Percentiles rank a stretch among this genome's conserved stretches.
Conservation (phyloP, 2,113 vertebrate species). For the Tursiops truncatus region DNA sequence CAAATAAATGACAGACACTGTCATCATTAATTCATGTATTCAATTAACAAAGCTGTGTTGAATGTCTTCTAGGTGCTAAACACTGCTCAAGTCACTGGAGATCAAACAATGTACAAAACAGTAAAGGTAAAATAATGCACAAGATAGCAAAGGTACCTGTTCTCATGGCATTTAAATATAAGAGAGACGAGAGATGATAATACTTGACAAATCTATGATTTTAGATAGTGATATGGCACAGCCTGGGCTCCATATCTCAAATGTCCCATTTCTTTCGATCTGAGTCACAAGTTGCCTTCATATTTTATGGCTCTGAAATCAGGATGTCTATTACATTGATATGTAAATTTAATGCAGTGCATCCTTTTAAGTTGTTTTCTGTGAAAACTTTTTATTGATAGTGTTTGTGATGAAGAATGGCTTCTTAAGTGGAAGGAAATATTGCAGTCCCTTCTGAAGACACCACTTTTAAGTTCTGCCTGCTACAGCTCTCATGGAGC, state of each 20-base stretch:
- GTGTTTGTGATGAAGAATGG: not conserved
- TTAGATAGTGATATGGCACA: not conserved
- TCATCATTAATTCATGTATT: not conserved
- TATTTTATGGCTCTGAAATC: not conserved
- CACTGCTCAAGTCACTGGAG: not conserved
- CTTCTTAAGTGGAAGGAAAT: not conserved
- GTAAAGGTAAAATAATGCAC: not conserved
- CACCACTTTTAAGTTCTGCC: not conserved
- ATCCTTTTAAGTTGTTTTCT: constrained; percentile 20
- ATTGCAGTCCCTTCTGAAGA: not conserved
- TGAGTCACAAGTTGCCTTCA: not conserved
- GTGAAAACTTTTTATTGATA: not conserved
- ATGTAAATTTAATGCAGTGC: not conserved
- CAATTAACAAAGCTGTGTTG: not conserved
- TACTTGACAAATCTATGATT: not conserved
- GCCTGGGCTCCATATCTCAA: not conserved
- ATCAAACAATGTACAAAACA: not conserved
- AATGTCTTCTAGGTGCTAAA: not conserved
- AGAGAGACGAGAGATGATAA: not conserved
- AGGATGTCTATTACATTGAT: not conserved
- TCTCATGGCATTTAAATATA: not conserved
- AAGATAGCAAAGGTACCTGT: not conserved
- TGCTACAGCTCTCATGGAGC: not conserved
- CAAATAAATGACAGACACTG: not conserved
- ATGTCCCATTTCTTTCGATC: not conserved